These are phyloP conservation scores for Montipora capricornis DNA, from an alignment of 64 coral and sea anemone genomes.

Conservation along the genomic window DNA sequence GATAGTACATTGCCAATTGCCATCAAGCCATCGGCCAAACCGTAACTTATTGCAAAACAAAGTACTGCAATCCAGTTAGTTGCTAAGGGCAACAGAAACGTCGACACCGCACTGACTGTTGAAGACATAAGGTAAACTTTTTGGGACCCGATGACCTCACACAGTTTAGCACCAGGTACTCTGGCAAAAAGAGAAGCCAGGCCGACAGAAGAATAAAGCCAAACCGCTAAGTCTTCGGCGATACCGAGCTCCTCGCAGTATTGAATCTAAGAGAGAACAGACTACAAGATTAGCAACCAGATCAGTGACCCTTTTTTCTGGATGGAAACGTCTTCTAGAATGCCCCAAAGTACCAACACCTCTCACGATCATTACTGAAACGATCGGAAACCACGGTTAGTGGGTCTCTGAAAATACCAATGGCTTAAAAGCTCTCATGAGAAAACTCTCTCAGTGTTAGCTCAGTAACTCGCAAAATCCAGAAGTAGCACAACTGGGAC, in stretches of 20 bases:
- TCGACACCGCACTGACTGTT: neutral
- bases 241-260: slow-evolving; percentile 54
- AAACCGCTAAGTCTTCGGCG: neutral
- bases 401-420: too few relatives aligned
- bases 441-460: neutral
- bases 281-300: neutral
- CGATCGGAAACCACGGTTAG: too few relatives aligned
- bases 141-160: neutral
- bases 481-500: neutral
- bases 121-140: neutral
- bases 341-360: too few relatives aligned
- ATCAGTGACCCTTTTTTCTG: neutral
- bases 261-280: neutral
- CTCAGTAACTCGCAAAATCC: neutral
- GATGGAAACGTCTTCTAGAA: too few relatives aligned
- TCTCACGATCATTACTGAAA: too few relatives aligned
- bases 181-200: slow-evolving; percentile 13
- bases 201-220: slow-evolving; percentile 26
- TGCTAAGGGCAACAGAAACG: slow-evolving; percentile 4
- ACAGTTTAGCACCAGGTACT: slow-evolving; percentile 22
- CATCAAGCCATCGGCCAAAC: slow-evolving; percentile 26
- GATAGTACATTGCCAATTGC: slow-evolving; percentile 4
- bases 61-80: slow-evolving; percentile 8
- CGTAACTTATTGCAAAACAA: slow-evolving; percentile 16
- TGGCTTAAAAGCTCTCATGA: too few relatives aligned